Base-by-base conservation (phyloP, 2,113 vertebrate genomes). In the Saguinus midas region DNA sequence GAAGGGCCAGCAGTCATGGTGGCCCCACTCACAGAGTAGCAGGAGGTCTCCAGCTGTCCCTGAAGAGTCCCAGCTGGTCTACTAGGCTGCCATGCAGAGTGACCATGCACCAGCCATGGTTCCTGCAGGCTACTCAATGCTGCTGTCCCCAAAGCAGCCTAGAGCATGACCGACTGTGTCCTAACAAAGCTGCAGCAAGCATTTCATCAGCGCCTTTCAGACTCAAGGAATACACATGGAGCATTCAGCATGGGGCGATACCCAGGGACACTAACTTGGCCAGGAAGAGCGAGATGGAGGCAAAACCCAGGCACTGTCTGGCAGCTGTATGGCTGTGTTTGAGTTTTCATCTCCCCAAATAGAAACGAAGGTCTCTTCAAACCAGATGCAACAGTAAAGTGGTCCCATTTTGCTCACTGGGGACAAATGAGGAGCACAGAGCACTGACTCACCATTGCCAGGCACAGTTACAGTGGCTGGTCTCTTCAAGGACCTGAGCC, bases 271-370 rank as follows among this genome's bases (percentile, higher is more conserved):
- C 48, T 6, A 21, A 81, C 45, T 20, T 45, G 1, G 78, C 57
- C 29, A 17, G 82, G 7, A 64, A 43, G 35, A 83, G 52, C 25
- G 6, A 58, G 43, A 94, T 20, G 2, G n/a, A 90, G 66, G 64
- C 29, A 0, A 32, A 90, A 75, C n/a, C 32, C 93, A 91, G 87
- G 45, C 4, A 4, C 72, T 2, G 3, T 72, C 88, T 90, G n/a
- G 32, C 13, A 0, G 23, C 82, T 70, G 32, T 79, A 58, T 89
- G 43, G 17, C 64, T 68, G 45, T 72, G 18, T 86, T 50, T 23
- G 40, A 89, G 87, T 58, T 75, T 95, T 95, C 87, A 88, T 55
- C 37, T 92, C 83, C 84, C 84, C 76, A 95, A 94, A 83, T 35
- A 92, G 91, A 92, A 97, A 79, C 6, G 23, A 86, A 40, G 61